phyloP scores from a whole-genome alignment of 2,113 vertebrate genomes.

The Odontesthes bonariensis region DNA sequence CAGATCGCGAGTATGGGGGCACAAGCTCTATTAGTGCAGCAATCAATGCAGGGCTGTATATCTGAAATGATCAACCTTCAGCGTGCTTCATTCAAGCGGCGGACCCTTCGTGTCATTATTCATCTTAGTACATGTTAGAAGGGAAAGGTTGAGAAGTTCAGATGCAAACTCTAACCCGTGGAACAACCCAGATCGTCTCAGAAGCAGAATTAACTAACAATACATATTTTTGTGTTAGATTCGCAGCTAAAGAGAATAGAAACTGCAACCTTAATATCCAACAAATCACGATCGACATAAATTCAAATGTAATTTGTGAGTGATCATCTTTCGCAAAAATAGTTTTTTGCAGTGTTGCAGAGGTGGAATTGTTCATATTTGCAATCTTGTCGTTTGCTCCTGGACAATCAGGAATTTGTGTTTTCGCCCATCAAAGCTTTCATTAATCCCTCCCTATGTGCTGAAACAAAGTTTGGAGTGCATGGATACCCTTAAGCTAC shows the following conservation, averaged over 20 bases:
- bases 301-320: background rate
- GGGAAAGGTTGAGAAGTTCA: background rate
- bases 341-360: too few species aligned
- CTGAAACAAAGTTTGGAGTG: constrained; percentile 36
- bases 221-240: background rate
- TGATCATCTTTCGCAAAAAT: background rate
- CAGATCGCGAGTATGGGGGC: constrained; percentile 25
- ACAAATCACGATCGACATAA: background rate
- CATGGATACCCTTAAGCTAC: constrained; percentile 11
- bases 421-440: constrained; percentile 1
- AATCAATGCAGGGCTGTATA: constrained; percentile 57
- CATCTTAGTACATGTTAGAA: constrained; percentile 18
- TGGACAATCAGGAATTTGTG: constrained; percentile 54
- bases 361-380: background rate
- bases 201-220: background rate
- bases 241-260: background rate
- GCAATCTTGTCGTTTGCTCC: background rate
- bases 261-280: too few species aligned
- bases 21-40: constrained; percentile 52
- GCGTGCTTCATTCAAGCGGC: constrained; percentile 15
- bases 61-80: constrained; percentile 44
- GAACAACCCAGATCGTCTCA: background rate
- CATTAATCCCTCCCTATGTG: background rate
- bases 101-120: constrained; percentile 22
- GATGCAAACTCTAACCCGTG: background rate